These are phyloP conservation scores for Baronia brevicornis DNA, from an alignment of 2,888 invertebrate genomes.

Conservation along the genomic window DNA sequence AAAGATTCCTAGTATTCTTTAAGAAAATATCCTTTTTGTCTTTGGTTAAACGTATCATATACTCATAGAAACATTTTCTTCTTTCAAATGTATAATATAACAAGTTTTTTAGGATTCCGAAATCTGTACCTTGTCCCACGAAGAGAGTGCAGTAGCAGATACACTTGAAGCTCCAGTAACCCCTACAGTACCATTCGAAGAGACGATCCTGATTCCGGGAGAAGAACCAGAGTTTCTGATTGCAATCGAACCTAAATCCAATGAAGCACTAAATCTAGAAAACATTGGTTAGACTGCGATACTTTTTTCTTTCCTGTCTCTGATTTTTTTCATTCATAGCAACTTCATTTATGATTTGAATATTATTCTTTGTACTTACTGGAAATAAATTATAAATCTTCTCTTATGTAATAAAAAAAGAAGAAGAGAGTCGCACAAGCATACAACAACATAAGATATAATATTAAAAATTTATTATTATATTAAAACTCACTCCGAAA, in stretches of 20 bases:
- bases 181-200: conserved; percentile 46
- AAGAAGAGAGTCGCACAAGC: too few relatives aligned
- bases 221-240: conserved; percentile 52
- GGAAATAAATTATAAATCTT: too few relatives aligned
- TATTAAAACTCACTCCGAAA: too few relatives aligned
- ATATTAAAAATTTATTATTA: too few relatives aligned
- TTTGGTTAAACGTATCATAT: conserved; percentile 28
- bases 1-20: too few relatives aligned
- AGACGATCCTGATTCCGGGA: conserved; percentile 57
- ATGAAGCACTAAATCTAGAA: conserved; percentile 57
- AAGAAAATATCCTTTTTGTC: too few relatives aligned
- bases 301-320: neutral
- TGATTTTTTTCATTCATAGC: neutral
- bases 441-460: too few relatives aligned
- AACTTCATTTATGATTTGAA: too few relatives aligned
- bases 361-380: too few relatives aligned
- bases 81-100: conserved; percentile 5
- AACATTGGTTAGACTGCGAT: conserved; percentile 58
- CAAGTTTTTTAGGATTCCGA: conserved; percentile 46
- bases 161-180: conserved; percentile 37
- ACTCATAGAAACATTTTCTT: conserved; percentile 44
- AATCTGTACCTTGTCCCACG: conserved; percentile 61
- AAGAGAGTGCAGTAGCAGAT: conserved; percentile 40
- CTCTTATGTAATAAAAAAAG: too few relatives aligned
- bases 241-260: conserved; percentile 54